A percentile compares a stretch with the other conserved stretches of the same genome.
Evolutionary conservation across 2,797 vertebrate species (phyloP).

Genomic region (Syndactyla subalaris): DNA sequence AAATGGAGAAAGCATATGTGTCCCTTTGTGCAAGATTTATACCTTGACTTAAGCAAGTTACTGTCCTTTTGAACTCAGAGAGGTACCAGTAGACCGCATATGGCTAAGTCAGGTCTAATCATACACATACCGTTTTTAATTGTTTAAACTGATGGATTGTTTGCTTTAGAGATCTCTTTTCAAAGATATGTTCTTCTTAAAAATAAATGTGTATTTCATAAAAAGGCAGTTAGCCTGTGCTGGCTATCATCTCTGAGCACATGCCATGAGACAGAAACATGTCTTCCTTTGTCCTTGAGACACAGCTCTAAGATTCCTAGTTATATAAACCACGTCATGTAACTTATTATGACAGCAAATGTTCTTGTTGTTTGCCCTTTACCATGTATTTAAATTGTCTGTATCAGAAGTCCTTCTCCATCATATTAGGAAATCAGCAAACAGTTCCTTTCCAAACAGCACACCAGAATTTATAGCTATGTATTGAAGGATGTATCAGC

Average conservation of each 20-base stretch:
- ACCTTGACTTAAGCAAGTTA: not conserved
- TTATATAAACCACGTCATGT: not conserved
- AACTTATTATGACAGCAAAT: not conserved
- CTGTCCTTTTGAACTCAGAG: not conserved
- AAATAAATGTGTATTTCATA: not conserved
- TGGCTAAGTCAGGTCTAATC: accelerated
- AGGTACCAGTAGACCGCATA: not conserved
- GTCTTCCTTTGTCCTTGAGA: not conserved
- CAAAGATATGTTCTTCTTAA: not conserved
- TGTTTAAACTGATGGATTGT: not conserved
- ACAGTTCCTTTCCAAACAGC: not conserved
- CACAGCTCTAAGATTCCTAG: not conserved
- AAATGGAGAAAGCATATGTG: not conserved
- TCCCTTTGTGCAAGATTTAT: not conserved
- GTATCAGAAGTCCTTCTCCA: not conserved
- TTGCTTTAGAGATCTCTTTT: not conserved
- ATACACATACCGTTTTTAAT: not conserved
- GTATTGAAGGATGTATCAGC: not conserved
- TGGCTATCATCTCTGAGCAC: not conserved
- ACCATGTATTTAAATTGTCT: not conserved
- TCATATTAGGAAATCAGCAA: not conserved
- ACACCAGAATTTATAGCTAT: not conserved
- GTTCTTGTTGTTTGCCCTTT: not conserved
- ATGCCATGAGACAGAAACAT: not conserved
- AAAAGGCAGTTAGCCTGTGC: not conserved